Base-by-base conservation (phyloP, 2,113 vertebrate genomes). In the Ptilonorhynchus violaceus region DNA sequence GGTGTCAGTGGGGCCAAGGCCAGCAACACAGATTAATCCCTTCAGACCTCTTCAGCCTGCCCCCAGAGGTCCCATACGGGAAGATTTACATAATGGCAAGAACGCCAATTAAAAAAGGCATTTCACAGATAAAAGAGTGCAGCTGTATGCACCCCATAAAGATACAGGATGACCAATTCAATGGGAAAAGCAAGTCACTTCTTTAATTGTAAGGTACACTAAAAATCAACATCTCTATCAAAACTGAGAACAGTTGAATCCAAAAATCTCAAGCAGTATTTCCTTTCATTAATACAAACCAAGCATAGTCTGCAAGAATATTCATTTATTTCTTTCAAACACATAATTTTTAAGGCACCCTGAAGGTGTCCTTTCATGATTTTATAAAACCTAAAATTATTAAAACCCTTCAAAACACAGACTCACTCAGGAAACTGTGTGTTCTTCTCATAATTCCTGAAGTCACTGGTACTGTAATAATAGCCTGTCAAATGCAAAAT, bases 301-400 rank as follows among this genome's bases (percentile, higher is more conserved):
- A 97, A 92, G 74, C 47, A 68, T 22, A 85, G 77, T 70, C n/a
- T 79, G 59, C 31, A 94, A 92, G 93, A 95, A 92, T 89, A 89
- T 73, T 94, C 68, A 77, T 92, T 95, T 97, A 82, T 94, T 97
- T 97, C 94, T 92, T 97, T 97, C 94, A 94, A 95, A 92, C 33
- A 83, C 86, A 93, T 96, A 80, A 93, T 96, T 97, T 95, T 96
- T 95, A 87, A 97, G 97, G 89, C 84, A 92, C 67, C 92, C 69
- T 94, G 87, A 95, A 96, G 88, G 81, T 92, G 72, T 95, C 80
- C 94, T 96, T 98, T 89, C 96, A 92, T 89, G 85, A 96, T 97
- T 97, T 95, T 94, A 96, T 96, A 97, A 98, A 98, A 97, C 96
- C 96, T 96, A 86, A 92, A 96, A 97, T 96, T 96, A 97, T 89